phyloP scores from a whole-genome alignment of 1,140 invertebrate species.

The Paracyclopina nana region DNA sequence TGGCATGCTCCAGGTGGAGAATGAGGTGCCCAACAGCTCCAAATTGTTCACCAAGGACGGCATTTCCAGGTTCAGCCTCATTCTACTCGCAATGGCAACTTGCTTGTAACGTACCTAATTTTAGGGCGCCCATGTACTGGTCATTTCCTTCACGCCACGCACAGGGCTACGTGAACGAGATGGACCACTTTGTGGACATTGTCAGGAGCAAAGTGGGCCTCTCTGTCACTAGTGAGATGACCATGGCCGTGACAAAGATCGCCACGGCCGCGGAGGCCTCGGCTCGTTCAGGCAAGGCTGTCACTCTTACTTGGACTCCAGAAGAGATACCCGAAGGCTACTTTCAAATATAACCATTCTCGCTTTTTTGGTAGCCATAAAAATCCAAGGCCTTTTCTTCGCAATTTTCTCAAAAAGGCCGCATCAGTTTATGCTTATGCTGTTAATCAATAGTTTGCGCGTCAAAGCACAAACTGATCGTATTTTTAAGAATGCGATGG shows the following conservation, averaged over 20 bases:
- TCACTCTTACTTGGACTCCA: background rate
- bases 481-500: too few species aligned
- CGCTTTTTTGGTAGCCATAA: too few species aligned
- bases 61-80: background rate
- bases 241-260: background rate
- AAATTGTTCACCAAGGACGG: slow-evolving; percentile 15
- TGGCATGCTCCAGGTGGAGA: slow-evolving; percentile 36
- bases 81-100: background rate
- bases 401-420: too few species aligned
- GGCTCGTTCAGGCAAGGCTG: background rate
- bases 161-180: slow-evolving; percentile 35
- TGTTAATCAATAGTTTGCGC: too few species aligned
- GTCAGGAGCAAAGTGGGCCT: slow-evolving; percentile 26
- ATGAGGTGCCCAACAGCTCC: slow-evolving; percentile 34
- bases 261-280: background rate
- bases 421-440: too few species aligned
- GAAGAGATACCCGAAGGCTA: too few species aligned
- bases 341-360: too few species aligned
- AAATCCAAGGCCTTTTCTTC: too few species aligned
- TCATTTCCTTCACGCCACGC: slow-evolving; percentile 40
- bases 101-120: background rate
- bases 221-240: background rate
- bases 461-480: too few species aligned
- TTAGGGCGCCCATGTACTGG: slow-evolving; percentile 35
- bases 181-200: slow-evolving; percentile 43